Base-by-base conservation (phyloP, 2,888 invertebrate species). In the Caenorhabditis becei region DNA sequence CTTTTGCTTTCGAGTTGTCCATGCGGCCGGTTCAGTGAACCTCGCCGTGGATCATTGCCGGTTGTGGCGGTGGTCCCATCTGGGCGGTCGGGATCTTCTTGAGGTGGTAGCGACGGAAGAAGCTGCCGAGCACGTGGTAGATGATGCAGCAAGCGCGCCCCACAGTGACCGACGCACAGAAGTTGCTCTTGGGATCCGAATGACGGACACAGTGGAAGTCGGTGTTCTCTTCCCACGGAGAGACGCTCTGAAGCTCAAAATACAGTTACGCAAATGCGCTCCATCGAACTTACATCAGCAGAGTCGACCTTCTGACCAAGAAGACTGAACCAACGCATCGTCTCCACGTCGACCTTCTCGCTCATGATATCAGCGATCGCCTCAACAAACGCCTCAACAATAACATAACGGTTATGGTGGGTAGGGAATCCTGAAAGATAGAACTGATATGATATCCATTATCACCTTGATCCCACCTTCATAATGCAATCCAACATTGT, bases 331-430 rank as follows among this genome's bases (percentile, higher is more conserved):
- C 82, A 84, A 20, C 72, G 72, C 66, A 82, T 58, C 7, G 65
- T 74, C 44, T 84, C 81, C 37, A 71, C 58, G 24, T 58, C 63
- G 11, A 78, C 51, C 23, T 56, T 62, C 16, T 82, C 85, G 23
- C 74, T 77, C 62, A 85, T 71, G 11, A 81, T 65, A 10, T 79
- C 83, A 26, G 83, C 72, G 59, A 87, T 61, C n/a, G 86, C 87
- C 23, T 87, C 87, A 20, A 86, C 81, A 44, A 87, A 86, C 8
- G 87, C 86, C 47, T 86, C 85, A 37, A 82, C 86, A 49, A 86
- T 70, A 14, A 87, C 80, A 70, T 82, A 87, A 35, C 82, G 83
- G 63, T 83, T 79, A 3, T 79, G 75, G 10, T 75, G 47, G 10
- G 69, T 80, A 11, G 87, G 87, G 69, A 87, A 86, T 5, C 83